These are phyloP conservation scores for Urocyon cinereoargenteus DNA, from an alignment of 2,797 vertebrate genomes.

Conservation along the genomic window DNA sequence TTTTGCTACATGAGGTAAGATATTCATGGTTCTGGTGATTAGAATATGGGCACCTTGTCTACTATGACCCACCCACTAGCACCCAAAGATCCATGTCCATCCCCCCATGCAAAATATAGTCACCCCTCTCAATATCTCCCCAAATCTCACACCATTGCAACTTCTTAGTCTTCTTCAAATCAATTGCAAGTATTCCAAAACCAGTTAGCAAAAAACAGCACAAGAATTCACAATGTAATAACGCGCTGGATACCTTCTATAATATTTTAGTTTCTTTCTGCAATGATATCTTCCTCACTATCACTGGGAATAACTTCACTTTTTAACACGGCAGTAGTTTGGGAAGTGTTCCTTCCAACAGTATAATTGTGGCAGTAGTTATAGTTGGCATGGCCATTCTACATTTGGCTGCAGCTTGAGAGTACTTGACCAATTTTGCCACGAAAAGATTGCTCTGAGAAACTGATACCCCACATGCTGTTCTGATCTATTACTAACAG, in stretches of 20 bases:
- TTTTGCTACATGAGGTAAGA: neutral
- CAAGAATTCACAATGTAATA: slow-evolving; percentile 93
- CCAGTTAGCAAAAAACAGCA: slow-evolving; percentile 93
- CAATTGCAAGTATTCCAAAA: slow-evolving; percentile 94
- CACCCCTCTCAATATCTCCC: neutral
- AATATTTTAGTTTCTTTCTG: slow-evolving; percentile 87
- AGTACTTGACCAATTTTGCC: slow-evolving; percentile 81
- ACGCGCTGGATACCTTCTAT: slow-evolving; percentile 92
- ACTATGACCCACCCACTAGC: neutral
- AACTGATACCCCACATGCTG: slow-evolving; percentile 82
- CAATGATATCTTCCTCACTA: slow-evolving; percentile 85
- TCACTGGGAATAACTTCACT: slow-evolving; percentile 88
- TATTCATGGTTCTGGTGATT: neutral
- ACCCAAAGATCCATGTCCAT: neutral
- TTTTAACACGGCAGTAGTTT: slow-evolving; percentile 92
- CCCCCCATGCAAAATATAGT: neutral
- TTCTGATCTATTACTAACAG: slow-evolving; percentile 82
- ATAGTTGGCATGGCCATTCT: slow-evolving; percentile 81
- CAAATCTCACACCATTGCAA: neutral
- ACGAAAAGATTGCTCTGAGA: slow-evolving; percentile 83
- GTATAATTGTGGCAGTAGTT: slow-evolving; percentile 78
- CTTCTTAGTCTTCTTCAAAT: slow-evolving; percentile 88
- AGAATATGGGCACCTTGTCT: neutral
- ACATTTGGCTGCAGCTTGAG: slow-evolving; percentile 81
- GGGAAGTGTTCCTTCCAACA: slow-evolving; percentile 87